phyloP scores from a whole-genome alignment of 1,140 invertebrate genomes.

The Megalopta genalis region DNA sequence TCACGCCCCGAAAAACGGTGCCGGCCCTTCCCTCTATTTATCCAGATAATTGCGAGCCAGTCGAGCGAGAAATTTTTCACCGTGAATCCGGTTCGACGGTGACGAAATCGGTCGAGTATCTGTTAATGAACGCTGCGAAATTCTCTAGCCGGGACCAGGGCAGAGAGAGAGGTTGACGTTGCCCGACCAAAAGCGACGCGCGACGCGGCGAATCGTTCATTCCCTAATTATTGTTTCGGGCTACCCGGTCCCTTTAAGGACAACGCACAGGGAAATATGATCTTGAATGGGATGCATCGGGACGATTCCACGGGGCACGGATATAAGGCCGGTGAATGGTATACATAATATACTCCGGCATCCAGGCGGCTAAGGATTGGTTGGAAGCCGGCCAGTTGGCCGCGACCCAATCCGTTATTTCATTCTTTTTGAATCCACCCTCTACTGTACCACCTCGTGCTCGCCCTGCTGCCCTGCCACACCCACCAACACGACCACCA shows the following conservation, averaged over 20 bases:
- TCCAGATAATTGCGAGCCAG: conserved; percentile 16
- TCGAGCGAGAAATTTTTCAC: conserved; percentile 16
- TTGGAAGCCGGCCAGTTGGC: conserved; percentile 79
- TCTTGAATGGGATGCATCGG: conserved; percentile 71
- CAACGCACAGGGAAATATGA: conserved; percentile 63
- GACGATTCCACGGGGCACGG: conserved; percentile 62
- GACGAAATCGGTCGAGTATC: conserved; percentile 1
- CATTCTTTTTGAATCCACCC: conserved; percentile 78
- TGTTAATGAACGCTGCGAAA: conserved; percentile 11
- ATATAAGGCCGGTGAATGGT: conserved; percentile 68
- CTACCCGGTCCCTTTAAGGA: background rate
- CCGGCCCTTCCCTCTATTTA: background rate
- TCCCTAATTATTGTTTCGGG: conserved; percentile 35
- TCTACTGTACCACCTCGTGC: conserved; percentile 55
- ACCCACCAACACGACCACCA: conserved; percentile 41
- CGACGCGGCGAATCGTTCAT: background rate
- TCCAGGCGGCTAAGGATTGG: conserved; percentile 76
- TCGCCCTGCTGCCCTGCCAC: conserved; percentile 45
- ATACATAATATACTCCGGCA: conserved; percentile 72
- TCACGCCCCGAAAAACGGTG: too few species aligned
- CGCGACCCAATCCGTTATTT: conserved; percentile 79
- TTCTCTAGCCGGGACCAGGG: too few species aligned
- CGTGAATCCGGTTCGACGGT: background rate
- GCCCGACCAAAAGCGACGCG: too few species aligned
- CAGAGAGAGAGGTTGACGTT: too few species aligned